Conservation (phyloP, 2,888 invertebrate genomes). For the Pseudolycoriella hygida region DNA sequence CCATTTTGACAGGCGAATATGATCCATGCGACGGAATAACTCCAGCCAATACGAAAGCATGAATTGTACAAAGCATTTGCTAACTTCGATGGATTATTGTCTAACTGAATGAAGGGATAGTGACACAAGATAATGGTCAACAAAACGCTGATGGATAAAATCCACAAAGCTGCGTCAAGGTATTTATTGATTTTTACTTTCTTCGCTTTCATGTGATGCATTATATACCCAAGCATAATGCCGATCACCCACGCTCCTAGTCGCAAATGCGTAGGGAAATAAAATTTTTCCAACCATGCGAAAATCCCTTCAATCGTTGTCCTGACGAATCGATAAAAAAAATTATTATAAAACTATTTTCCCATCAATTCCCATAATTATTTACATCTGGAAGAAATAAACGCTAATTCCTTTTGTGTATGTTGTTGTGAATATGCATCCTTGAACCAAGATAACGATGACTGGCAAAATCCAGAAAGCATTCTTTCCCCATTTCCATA, state of each 20-base stretch:
- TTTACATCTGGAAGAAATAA: too few species aligned
- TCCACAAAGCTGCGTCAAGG: slow-evolving; percentile 18
- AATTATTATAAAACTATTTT: too few species aligned
- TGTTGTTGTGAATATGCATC: too few species aligned
- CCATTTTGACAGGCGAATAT: slow-evolving; percentile 22
- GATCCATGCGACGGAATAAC: slow-evolving; percentile 19
- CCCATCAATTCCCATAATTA: too few species aligned
- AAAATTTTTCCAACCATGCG: slow-evolving; percentile 18
- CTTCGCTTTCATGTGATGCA: slow-evolving; percentile 21
- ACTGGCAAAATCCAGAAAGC: slow-evolving; percentile 14
- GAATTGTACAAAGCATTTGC: slow-evolving; percentile 21
- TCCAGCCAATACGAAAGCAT: slow-evolving; percentile 18
- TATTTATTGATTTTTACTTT: slow-evolving; percentile 20
- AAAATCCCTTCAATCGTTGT: too few species aligned
- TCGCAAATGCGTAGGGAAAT: slow-evolving; percentile 26
- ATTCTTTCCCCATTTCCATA: slow-evolving; percentile 25
- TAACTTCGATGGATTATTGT: slow-evolving; percentile 17
- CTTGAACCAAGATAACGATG: slow-evolving; percentile 9
- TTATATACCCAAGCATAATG: slow-evolving; percentile 25
- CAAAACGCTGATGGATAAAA: slow-evolving; percentile 20
- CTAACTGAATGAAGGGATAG: slow-evolving; percentile 20
- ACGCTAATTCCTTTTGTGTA: too few species aligned
- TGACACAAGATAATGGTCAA: slow-evolving; percentile 23
- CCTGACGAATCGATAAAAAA: too few species aligned
- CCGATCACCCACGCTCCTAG: slow-evolving; percentile 27